Evolutionary conservation across 2,888 invertebrate species (phyloP), one percentile per base, ranked within the genome.

Genomic region (Vandiemenella viatica): DNA sequence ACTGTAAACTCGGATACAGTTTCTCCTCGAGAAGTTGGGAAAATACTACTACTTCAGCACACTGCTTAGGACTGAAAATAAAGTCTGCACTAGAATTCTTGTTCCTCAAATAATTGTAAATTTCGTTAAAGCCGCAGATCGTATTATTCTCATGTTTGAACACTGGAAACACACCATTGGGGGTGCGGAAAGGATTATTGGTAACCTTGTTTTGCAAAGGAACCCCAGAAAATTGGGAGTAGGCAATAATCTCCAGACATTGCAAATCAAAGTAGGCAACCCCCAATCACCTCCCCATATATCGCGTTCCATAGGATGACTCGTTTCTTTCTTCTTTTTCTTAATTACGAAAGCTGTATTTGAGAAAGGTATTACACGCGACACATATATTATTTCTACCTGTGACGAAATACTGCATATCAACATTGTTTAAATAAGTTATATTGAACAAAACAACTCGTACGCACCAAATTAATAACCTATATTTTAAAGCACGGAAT

Each of bases 211-310:
- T 75, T 67, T 72, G 75, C 23, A 85, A 72, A 49, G 83, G 86
- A 52, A 79, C 80, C 55, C 80, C 82, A 60, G 80, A 83, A 72
- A 86, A 88, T 69, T 83, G 86, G 10, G 75, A 70, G 57, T 75
- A 76, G 1, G 75, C 85, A 75, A 91, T 70, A 61, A 83, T 77
- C 67, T 87, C 80, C 42, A 90, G 70, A 63, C 87, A 89, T 63
- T 83, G 79, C 52, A 81, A 73, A 71, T 91, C 88, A 51, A 91
- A 1, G 90, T 87, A 1, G 89, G 85, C 46, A 92, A 69, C 18
- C 87, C 87, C 80, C 83, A 91, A 65, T 89, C 89, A 17, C 89
- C 86, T 61, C 80, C 78, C 80, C 88, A 90, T 56, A 88, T 79
- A 65, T 83, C 76, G 57, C 89, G 67, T 64, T 77, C 63, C 64